Conservation (phyloP, 2,797 vertebrate genomes). For the Paratrypauchen microcephalus region DNA sequence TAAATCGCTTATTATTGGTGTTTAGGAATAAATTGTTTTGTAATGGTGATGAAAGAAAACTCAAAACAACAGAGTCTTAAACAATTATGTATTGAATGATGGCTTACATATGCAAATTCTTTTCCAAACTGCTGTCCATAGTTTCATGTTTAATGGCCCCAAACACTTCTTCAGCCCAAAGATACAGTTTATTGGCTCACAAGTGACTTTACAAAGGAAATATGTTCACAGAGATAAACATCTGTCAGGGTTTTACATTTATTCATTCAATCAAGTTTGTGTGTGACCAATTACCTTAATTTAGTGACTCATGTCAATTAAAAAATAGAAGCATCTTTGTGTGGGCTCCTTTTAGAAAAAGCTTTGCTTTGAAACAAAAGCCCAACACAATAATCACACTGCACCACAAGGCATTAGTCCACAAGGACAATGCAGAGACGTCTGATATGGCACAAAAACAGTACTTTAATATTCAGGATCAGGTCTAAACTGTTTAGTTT, state of each 20-base stretch:
- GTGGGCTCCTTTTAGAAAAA: conserved; percentile 52
- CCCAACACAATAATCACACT: conserved; percentile 48
- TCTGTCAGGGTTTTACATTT: conserved; percentile 31
- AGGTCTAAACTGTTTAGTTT: conserved; percentile 42
- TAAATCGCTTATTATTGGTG: background rate
- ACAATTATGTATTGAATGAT: conserved; percentile 82
- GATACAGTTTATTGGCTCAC: conserved; percentile 53
- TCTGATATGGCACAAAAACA: conserved; percentile 74
- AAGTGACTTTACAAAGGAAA: conserved; percentile 53
- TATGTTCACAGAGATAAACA: conserved; percentile 44
- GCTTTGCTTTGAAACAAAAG: conserved; percentile 63
- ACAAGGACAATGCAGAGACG: conserved; percentile 61
- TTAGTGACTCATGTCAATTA: conserved; percentile 72
- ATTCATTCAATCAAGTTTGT: conserved; percentile 38
- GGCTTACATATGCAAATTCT: conserved; percentile 80
- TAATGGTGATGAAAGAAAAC: conserved; percentile 60
- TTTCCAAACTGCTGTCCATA: conserved; percentile 72
- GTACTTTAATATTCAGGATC: conserved; percentile 54
- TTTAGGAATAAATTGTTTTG: background rate
- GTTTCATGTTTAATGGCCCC: conserved; percentile 67
- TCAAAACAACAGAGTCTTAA: conserved; percentile 72
- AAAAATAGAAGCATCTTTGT: conserved; percentile 53
- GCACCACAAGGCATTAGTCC: conserved; percentile 53
- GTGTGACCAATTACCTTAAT: conserved; percentile 47
- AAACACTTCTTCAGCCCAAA: conserved; percentile 57